Evolutionary conservation across 1,140 invertebrate genomes (phyloP), one percentile per base, ranked within the genome.

Genomic region (Tetramorium parvispinum): DNA sequence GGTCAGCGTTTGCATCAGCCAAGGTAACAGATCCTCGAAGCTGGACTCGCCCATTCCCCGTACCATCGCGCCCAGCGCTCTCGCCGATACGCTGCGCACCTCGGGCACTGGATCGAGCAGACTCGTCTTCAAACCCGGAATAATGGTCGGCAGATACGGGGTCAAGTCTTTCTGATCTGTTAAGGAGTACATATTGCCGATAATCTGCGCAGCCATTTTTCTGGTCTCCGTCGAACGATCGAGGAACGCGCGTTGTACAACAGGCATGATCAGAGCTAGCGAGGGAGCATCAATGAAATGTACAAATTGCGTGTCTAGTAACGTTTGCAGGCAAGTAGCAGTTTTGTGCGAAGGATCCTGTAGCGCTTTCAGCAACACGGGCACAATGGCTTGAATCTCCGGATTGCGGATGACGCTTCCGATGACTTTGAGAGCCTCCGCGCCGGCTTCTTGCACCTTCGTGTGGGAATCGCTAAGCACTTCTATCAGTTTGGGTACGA

Each of bases 271-370:
- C 18, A 99, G 96, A 83, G 99, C 99, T 5, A 99, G 96, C 0
- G 99, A 99, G 1, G 99, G 99, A 6, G 99, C 98, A 95, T 99
- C 99, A 90, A 99, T 99, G 94, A 99, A 99, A 95, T 99, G 99
- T 59, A 99, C 98, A 95, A 99, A 99, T 94, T 99, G 98, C 0
- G 99, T 99, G 93, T 99, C 98, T 18, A 99, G 95, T 37, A 99
- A 96, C 2, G 98, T 98, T 93, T 99, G 98, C 2, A 99, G 95
- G 95, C 98, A 99, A 8, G 96, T 96, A 1, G 98, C 98, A 0
- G 99, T 99, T 94, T 99, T 99, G 91, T 98, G 98, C 0, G 98
- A 98, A 1, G 99, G 99, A 96, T 99, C 99, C 95, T 99, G 98
- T 1, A 99, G 95, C 7, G 99, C 99, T 94, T 98, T 97, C 10